Evolutionary conservation across 2,113 vertebrate genomes (phyloP), one percentile per base, ranked within the genome.

Genomic region (Nannobrachium achirus): DNA sequence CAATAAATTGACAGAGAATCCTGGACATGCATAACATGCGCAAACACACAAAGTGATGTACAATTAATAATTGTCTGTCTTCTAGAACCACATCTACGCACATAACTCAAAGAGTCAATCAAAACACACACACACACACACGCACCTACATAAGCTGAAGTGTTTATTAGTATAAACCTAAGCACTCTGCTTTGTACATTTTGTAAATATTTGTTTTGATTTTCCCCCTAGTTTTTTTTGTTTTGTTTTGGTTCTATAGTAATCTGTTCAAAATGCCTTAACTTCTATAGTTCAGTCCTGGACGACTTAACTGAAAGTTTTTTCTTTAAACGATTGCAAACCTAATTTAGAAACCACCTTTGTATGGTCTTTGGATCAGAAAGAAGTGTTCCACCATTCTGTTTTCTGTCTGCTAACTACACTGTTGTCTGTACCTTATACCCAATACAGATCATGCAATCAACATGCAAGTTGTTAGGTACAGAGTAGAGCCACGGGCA

Each of bases 211-310:
- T 85, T 73, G 56, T 80, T 68, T 63, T 85, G 25, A 33, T 33
- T 33, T 33, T 33, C 25, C 25, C 6, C 25, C 25, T 33, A 33
- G 3, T 60, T 66, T 73, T 59, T 67, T 75, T 80, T 82, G 38
- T 57, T 52, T 71, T 58, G 64, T 33, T 64, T 73, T 56, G 64
- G 3, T 33, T 65, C 59, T 78, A 65, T 76, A 73, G 80, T 82
- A 76, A 76, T 83, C 67, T 78, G 78, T 83, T 88, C 73, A 25
- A 89, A 89, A 92, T 92, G 92, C 92, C 91, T 93, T 93, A 92
- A 91, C 83, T 81, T 91, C 89, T 91, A 90, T 85, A 92, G 85
- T 86, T 81, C 50, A 64, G 79, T 84, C 77, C 64, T 58, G 67
- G 74, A 83, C 10, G 67, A 80, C 79, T 67, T 33, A 81, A 86